Percentiles rank a stretch among this genome's conserved stretches.
These are phyloP conservation scores for Clavelina lepadiformis DNA, from an alignment of 23 tunicate genomes.

Conservation along the genomic window DNA sequence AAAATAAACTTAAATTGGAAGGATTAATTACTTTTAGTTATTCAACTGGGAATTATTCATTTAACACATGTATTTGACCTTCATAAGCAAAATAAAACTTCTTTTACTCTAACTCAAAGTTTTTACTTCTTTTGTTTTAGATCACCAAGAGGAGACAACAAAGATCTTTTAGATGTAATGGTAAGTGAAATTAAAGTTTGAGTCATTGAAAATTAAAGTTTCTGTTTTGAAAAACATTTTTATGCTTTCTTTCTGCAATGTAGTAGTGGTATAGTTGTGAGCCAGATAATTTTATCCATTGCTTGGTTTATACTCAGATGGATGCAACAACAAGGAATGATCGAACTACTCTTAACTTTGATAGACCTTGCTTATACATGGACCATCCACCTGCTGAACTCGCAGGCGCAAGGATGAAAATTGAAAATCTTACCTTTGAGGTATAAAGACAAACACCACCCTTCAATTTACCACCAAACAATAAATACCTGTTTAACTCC, in stretches of 20 bases:
- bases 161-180: slow-evolving; percentile 2
- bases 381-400: slow-evolving; percentile 25
- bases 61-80: too few relatives aligned
- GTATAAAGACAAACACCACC: slow-evolving; percentile 15
- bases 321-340: too few relatives aligned
- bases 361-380: too few relatives aligned
- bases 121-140: slow-evolving; percentile 5
- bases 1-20: too few relatives aligned
- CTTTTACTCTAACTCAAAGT: neutral
- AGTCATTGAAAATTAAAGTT: neutral
- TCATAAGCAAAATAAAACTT: too few relatives aligned
- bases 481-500: neutral
- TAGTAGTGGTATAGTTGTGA: neutral
- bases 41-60: too few relatives aligned
- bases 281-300: too few relatives aligned
- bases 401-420: slow-evolving; percentile 64
- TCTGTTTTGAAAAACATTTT: neutral
- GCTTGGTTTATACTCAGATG: too few relatives aligned
- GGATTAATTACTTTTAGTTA: too few relatives aligned
- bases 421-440: slow-evolving; percentile 64
- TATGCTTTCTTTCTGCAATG: neutral
- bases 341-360: too few relatives aligned
- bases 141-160: slow-evolving; percentile 36
- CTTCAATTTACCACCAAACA: too few relatives aligned
- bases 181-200: slow-evolving; percentile 1